These are phyloP conservation scores for Odontophorus gujanensis DNA, from an alignment of 2,113 vertebrate species.

Conservation along the genomic window DNA sequence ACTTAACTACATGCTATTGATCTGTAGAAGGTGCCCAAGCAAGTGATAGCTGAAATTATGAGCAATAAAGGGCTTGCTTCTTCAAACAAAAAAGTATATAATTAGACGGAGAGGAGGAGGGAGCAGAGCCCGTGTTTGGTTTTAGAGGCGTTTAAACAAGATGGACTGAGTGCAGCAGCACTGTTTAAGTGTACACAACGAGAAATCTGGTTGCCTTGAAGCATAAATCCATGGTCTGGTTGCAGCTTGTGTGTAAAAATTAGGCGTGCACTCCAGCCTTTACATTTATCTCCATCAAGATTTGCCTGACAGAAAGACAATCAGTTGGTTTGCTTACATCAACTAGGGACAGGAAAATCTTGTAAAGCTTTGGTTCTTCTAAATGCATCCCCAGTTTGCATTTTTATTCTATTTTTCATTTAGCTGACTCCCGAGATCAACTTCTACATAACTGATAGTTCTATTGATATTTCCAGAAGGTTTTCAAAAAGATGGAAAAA, in stretches of 20 bases:
- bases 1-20: slow-evolving; percentile 77
- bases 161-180: slow-evolving; percentile 34
- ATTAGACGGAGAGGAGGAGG: slow-evolving; percentile 65
- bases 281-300: slow-evolving; percentile 62
- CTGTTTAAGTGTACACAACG: neutral
- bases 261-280: slow-evolving; percentile 33
- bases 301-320: slow-evolving; percentile 53
- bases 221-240: slow-evolving; percentile 56
- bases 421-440: slow-evolving; percentile 13
- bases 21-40: slow-evolving; percentile 72
- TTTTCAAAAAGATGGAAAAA: slow-evolving; percentile 6
- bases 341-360: neutral
- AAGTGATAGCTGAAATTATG: slow-evolving; percentile 76
- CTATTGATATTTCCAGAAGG: slow-evolving; percentile 6
- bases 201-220: slow-evolving; percentile 52
- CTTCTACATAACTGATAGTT: slow-evolving; percentile 19
- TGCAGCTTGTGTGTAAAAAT: slow-evolving; percentile 56
- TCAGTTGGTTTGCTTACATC: slow-evolving; percentile 36
- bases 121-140: slow-evolving; percentile 50
- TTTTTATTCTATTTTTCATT: slow-evolving; percentile 47
- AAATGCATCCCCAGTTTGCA: neutral
- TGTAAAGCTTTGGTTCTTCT: neutral
- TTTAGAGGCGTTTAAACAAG: slow-evolving; percentile 64
- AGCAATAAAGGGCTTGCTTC: slow-evolving; percentile 72
- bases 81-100: slow-evolving; percentile 75